Evolutionary conservation across 1,140 invertebrate genomes (phyloP).

Genomic region (Scaptomyza pallida): DNA sequence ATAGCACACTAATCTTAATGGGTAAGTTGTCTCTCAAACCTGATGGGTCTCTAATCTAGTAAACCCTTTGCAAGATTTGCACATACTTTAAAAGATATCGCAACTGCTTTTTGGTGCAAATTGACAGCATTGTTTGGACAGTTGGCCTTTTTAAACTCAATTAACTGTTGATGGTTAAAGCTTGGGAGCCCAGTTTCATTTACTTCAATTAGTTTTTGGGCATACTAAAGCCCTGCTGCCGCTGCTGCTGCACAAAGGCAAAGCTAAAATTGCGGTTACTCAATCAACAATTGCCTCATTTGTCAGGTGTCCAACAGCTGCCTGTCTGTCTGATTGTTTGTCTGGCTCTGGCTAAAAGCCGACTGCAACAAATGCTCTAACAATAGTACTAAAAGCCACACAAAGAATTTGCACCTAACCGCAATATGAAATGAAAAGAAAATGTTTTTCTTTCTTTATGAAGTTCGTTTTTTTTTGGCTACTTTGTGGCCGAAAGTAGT

Average conservation of each 20-base stretch:
- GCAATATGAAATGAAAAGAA: conserved; percentile 50
- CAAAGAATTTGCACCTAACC: conserved; percentile 26
- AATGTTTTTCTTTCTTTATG: conserved; percentile 54
- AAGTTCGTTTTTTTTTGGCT: conserved; percentile 4
- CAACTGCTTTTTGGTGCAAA: conserved; percentile 4
- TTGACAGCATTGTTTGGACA: conserved; percentile 9
- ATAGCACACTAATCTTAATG: too few species aligned
- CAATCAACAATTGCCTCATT: conserved; percentile 77
- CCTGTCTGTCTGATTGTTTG: too few species aligned
- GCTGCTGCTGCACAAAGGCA: conserved; percentile 36
- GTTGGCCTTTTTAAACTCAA: conserved; percentile 16
- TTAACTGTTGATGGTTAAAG: conserved; percentile 1
- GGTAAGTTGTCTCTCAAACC: too few species aligned
- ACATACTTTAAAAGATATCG: not conserved
- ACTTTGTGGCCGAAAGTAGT: conserved; percentile 43
- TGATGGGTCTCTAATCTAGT: not conserved
- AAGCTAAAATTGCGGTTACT: conserved; percentile 62
- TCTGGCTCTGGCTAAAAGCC: too few species aligned
- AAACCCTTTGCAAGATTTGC: not conserved
- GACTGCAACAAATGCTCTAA: conserved; percentile 10
- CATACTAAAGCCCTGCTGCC: conserved; percentile 22
- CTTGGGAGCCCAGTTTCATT: conserved; percentile 22
- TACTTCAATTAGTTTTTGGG: conserved; percentile 32
- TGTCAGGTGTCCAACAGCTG: conserved; percentile 74
- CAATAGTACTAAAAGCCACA: conserved; percentile 14